Conservation (phyloP, 2,113 vertebrate species). For the Nothobranchius kuhntae region DNA sequence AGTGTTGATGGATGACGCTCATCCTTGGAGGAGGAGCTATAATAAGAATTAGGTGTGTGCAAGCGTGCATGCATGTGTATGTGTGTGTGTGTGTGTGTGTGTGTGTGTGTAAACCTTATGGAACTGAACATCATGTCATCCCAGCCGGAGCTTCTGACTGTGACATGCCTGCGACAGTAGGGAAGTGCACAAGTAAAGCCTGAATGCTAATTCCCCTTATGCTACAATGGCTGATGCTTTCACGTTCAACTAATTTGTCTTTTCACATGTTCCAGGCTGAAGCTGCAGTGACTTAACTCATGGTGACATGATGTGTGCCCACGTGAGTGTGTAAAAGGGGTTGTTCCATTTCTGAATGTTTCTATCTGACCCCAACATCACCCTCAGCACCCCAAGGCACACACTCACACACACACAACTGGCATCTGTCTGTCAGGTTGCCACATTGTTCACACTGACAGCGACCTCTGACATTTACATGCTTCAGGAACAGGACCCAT, state of each 20-base stretch:
- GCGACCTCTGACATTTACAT: constrained; percentile 61
- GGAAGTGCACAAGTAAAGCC: neutral
- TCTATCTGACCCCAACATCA: constrained; percentile 35
- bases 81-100: neutral
- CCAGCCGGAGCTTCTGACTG: neutral
- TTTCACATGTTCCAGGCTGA: constrained; percentile 8
- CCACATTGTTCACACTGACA: constrained; percentile 40
- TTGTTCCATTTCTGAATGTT: constrained; percentile 14
- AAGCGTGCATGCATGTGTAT: neutral
- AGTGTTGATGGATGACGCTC: neutral
- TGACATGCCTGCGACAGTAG: neutral
- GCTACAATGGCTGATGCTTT: neutral
- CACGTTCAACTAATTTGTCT: constrained; percentile 3
- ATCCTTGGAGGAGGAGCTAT: too few species aligned
- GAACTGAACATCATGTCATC: neutral
- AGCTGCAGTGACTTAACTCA: constrained; percentile 39
- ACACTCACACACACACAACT: neutral
- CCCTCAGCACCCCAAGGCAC: constrained; percentile 23
- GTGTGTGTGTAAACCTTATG: neutral
- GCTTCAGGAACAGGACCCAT: constrained; percentile 14
- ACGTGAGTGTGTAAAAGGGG: constrained; percentile 6
- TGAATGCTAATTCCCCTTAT: neutral
- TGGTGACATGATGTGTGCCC: constrained; percentile 29
- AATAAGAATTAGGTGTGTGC: too few species aligned
- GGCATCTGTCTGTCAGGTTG: constrained; percentile 43